Base-by-base conservation (phyloP, 2,888 invertebrate species). In the Brachyptera putata region DNA sequence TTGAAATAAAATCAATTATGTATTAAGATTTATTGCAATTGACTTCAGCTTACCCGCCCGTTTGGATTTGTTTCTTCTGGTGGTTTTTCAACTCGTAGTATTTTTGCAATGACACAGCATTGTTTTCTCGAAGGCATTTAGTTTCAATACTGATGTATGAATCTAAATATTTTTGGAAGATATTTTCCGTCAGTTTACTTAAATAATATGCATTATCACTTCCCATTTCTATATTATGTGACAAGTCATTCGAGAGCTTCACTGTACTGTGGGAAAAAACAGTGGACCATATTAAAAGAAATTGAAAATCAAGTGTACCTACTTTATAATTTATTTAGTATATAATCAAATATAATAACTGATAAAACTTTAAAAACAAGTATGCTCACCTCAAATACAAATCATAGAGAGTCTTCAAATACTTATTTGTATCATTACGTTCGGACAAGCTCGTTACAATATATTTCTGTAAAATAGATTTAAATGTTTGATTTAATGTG, bases 31-130 rank as follows among this genome's bases (percentile, higher is more conserved):
- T n/a, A n/a, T n/a, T n/a, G n/a, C n/a, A n/a, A n/a, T n/a, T n/a
- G n/a, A n/a, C n/a, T 57, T 59, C 57, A 62, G 73, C 77, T 77
- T 72, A 88, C 84, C 92, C 91, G 68, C 92, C 91, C 26, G 87
- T 86, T 71, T 92, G 92, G 37, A 95, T 85, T 70, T 89, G 91
- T 70, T 92, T 93, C 75, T 98, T 99, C 68, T 94, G 90, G 75
- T 99, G 99, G 68, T 91, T 91, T 73, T 94, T 94, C 26, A 89
- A 87, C 41, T 89, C 88, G 72, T 99, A 99, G 74, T 94, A 99
- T 61, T 84, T 82, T 60, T 88, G 86, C 36, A 98, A 77, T 63
- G 91, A 84, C 7, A 79, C 75, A 0, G 86, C 78, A 67, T 90
- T 87, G 67, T 89, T 87, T 14, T 89, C 88, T 64, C 87, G 86